These are phyloP conservation scores for Latrodectus elegans DNA, from an alignment of 2,888 invertebrate genomes.

Conservation along the genomic window DNA sequence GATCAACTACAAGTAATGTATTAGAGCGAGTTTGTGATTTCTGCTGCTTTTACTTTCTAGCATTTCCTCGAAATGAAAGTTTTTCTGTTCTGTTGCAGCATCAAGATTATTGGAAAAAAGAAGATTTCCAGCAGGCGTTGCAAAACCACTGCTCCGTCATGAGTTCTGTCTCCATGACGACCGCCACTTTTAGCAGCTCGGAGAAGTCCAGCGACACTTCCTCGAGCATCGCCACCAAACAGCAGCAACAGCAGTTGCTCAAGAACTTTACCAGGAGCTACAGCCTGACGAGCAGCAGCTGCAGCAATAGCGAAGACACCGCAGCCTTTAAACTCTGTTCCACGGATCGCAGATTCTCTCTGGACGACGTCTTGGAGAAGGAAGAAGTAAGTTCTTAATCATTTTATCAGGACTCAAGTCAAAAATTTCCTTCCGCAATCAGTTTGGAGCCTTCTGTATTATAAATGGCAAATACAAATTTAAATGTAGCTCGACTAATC, in stretches of 20 bases:
- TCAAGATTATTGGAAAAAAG: not conserved
- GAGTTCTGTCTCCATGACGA: conserved; percentile 61
- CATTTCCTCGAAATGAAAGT: not conserved
- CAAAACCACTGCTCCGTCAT: conserved; percentile 57
- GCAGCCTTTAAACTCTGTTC: conserved; percentile 32
- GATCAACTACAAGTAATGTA: no score
- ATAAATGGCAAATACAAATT: not conserved
- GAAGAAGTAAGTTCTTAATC: conserved; percentile 44
- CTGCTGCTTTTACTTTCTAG: not conserved
- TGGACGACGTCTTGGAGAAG: conserved; percentile 64
- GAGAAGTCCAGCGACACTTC: conserved; percentile 19
- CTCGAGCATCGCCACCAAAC: conserved; percentile 16
- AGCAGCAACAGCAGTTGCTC: conserved; percentile 53
- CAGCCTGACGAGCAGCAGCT: conserved; percentile 56
- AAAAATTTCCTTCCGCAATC: not conserved
- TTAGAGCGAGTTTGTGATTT: no score
- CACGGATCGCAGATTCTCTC: conserved; percentile 47
- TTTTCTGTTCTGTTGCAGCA: not conserved
- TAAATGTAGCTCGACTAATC: no score
- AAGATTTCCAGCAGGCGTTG: conserved; percentile 12
- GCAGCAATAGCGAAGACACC: conserved; percentile 42
- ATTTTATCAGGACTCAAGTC: not conserved
- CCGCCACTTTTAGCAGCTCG: conserved; percentile 46
- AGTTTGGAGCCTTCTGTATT: not conserved
- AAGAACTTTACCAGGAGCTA: conserved; percentile 69